Base-by-base conservation (phyloP, 2,797 vertebrate species). In the Malurus leucopterus region DNA sequence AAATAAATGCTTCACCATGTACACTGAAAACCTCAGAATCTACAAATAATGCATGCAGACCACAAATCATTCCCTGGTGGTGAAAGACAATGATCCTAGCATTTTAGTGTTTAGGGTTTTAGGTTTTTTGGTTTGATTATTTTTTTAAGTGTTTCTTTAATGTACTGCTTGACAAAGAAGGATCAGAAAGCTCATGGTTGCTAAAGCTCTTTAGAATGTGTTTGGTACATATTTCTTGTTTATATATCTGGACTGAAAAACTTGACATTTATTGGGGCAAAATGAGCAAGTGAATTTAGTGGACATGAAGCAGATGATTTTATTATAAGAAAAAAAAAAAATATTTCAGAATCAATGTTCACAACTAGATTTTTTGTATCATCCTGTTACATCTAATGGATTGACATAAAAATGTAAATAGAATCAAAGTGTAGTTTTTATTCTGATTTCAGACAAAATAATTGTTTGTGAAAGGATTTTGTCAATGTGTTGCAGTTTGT, bases 401-500 rank as follows among this genome's bases (percentile, higher is more conserved):
- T 43, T 40, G 12, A 84, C 1, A 2, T 23, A 61, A 86, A 86
- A 24, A 5, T 57, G 16, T 8, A 62, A 77, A 55, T 26, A 59
- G 1, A 13, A 47, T 7, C 14, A 47, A 46, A 75, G 2, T 20
- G 8, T 43, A 43, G 19, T 4, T 58, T 82, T 84, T 51, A 49
- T 70, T 67, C 44, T 21, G 11, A 29, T 80, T 69, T 83, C 32
- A 26, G 8, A 3, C 46, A 24, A 73, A 77, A 59, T 15, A 69
- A 54, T 40, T 63, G 6, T 15, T 70, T 16, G 61, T 59, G 26
- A 79, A 83, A 80, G 7, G 4, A 32, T 32, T 50, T 69, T 16
- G 4, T 30, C 26, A 44, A 2, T 27, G 7, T 4, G 0, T 19
- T 65, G 8, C 54, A 23, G 2, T 0, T 46, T 41, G 61, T 43